Evolutionary conservation across 2,888 invertebrate species (phyloP).

Genomic region (Fragum whitleyi): DNA sequence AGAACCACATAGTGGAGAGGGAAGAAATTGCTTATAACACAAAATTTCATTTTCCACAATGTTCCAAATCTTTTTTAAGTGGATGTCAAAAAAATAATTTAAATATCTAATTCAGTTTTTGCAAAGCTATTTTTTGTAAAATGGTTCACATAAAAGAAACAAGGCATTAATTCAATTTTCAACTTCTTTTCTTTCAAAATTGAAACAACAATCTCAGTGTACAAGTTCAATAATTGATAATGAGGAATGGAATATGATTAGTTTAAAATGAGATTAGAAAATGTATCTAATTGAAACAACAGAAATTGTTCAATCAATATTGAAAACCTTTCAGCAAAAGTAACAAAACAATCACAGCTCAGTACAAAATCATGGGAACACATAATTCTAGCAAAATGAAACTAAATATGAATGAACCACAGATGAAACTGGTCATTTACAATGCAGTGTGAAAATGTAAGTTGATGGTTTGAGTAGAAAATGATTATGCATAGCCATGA

Average conservation of each 20-base stretch:
- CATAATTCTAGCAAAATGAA: background rate
- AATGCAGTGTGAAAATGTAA: too few relatives aligned
- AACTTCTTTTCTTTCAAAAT: constrained; percentile 8
- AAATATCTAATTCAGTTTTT: too few relatives aligned
- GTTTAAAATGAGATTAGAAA: background rate
- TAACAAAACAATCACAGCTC: constrained; percentile 19
- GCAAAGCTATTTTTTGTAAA: too few relatives aligned
- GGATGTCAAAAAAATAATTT: too few relatives aligned
- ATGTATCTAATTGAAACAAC: background rate
- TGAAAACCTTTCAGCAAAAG: background rate
- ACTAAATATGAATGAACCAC: too few relatives aligned
- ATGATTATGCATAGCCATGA: too few relatives aligned
- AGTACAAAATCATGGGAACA: constrained; percentile 12
- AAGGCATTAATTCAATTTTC: background rate
- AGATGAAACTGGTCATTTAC: too few relatives aligned
- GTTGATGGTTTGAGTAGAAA: too few relatives aligned
- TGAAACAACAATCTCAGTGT: constrained; percentile 21
- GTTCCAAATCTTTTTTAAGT: too few relatives aligned
- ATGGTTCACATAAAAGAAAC: background rate
- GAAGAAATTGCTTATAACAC: too few relatives aligned
- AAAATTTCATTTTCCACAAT: too few relatives aligned
- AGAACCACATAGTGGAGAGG: too few relatives aligned
- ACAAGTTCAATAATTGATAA: background rate
- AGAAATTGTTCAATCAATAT: constrained; percentile 12
- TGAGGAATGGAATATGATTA: background rate